Evolutionary conservation across 2,888 invertebrate genomes (phyloP).

Genomic region (Leucophenga maculata): DNA sequence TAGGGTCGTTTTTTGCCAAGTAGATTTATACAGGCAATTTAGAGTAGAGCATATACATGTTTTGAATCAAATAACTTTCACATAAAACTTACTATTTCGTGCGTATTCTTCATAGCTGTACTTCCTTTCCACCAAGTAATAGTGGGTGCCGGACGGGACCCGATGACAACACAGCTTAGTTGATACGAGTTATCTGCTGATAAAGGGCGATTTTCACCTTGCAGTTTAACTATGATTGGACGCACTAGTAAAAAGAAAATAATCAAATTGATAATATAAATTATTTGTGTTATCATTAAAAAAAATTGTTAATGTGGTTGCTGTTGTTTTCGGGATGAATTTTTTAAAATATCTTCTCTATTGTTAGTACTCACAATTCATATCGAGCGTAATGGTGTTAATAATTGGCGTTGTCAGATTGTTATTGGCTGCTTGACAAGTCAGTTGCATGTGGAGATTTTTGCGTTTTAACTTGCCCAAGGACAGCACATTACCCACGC

Average conservation of each 20-base stretch:
- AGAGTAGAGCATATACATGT: too few relatives aligned
- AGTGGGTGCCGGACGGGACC: slow-evolving; percentile 83
- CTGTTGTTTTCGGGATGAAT: too few relatives aligned
- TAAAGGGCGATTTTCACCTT: slow-evolving; percentile 80
- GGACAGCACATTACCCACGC: slow-evolving; percentile 78
- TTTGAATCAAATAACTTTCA: too few relatives aligned
- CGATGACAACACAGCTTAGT: slow-evolving; percentile 81
- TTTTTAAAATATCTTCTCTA: too few relatives aligned
- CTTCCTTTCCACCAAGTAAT: slow-evolving; percentile 86
- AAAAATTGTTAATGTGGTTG: too few relatives aligned
- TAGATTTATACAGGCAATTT: too few relatives aligned
- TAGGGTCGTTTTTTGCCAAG: too few relatives aligned
- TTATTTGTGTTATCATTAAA: too few relatives aligned
- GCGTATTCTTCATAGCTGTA: slow-evolving; percentile 78
- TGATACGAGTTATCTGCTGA: slow-evolving; percentile 82
- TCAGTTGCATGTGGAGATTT: slow-evolving; percentile 78
- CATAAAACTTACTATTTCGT: slow-evolving; percentile 76
- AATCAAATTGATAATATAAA: background rate
- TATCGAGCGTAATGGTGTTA: slow-evolving; percentile 79
- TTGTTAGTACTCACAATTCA: slow-evolving; percentile 76
- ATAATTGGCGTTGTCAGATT: slow-evolving; percentile 79
- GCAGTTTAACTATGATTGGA: slow-evolving; percentile 80
- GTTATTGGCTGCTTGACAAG: slow-evolving; percentile 81
- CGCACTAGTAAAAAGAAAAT: slow-evolving; percentile 75
- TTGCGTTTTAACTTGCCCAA: slow-evolving; percentile 77